These are phyloP conservation scores for Suricata suricatta DNA, from an alignment of 2,113 vertebrate species.

Conservation along the genomic window DNA sequence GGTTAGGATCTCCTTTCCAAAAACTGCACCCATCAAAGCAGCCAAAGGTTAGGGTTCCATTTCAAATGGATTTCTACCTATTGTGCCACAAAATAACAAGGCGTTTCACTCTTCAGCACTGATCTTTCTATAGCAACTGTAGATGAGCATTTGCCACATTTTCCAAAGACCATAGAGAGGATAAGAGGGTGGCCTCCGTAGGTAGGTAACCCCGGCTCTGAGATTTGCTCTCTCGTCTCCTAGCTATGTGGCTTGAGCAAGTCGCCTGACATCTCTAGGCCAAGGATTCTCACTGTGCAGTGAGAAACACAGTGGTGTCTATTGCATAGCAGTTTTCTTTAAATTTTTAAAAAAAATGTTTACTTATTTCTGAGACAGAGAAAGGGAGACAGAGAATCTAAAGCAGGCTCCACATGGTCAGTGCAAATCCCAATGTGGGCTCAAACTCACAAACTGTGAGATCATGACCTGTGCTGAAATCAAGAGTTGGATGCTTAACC, in stretches of 20 bases:
- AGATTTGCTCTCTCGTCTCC: neutral
- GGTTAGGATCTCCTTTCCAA: neutral
- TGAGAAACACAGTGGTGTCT: rapidly evolving
- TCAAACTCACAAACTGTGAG: no score
- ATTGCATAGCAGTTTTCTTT: neutral
- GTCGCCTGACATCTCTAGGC: neutral
- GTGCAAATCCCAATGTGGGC: no score
- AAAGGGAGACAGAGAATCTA: no score
- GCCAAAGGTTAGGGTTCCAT: neutral
- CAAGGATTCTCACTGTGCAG: neutral
- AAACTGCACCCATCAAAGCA: neutral
- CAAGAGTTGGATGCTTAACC: no score
- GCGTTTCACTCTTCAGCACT: neutral
- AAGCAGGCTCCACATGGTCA: no score
- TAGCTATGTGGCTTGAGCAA: neutral
- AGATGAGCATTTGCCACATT: neutral
- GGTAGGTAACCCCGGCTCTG: neutral
- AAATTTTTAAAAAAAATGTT: no score
- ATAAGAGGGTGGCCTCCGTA: neutral
- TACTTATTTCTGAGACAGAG: no score
- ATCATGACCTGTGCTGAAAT: no score
- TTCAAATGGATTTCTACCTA: neutral
- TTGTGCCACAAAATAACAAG: rapidly evolving
- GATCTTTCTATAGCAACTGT: neutral
- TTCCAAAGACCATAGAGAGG: neutral